Evolutionary conservation across 2,113 vertebrate genomes (phyloP), one percentile per base, ranked within the genome.

Genomic region (Chamaetylas fuelleborni): DNA sequence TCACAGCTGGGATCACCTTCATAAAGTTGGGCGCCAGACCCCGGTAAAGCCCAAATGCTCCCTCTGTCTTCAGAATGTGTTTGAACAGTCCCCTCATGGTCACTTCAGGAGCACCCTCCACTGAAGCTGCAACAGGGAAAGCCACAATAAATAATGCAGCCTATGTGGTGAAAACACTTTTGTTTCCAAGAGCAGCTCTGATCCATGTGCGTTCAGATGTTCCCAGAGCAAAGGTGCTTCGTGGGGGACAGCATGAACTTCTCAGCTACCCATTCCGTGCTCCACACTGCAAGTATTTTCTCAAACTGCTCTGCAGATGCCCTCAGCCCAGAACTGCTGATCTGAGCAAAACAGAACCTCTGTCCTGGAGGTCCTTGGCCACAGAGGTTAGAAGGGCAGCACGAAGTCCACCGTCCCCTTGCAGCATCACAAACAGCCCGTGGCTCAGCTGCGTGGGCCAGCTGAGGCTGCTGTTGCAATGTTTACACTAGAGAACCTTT

Each of bases 1-100:
- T 99, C 33, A 99, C 99, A 0, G 99, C 99, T 2, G 99, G 99
- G 65, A 99, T 99, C 96, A 99, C 99, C 98, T 99, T 99, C 99
- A 99, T 99, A 48, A 99, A 99, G 97, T 99, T 99, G 19, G 99
- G 99, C 0, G 99, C 98, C 97, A 99, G 97, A n/a, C 99, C 99
- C 67, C 99, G 95, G 95, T 99, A 99, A 56, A 99, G 99, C 72
- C 99, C 99, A 53, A 96, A 97, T 1, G 98, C 95, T 12, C 99
- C 99, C 84, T 99, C 99, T 1, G 99, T 99, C 97, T 98, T 97
- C 77, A 99, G 85, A 77, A 99, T 99, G 82, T 99, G 98, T 83
- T 92, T 98, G 97, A 99, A 99, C 85, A 99, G 98, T 84, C 98
- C 98, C 24, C 97, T 97, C 99, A 99, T 99, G n/a, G 71, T 98